These are phyloP conservation scores for Pandemis corylana DNA, from an alignment of 2,888 invertebrate genomes.

Conservation along the genomic window DNA sequence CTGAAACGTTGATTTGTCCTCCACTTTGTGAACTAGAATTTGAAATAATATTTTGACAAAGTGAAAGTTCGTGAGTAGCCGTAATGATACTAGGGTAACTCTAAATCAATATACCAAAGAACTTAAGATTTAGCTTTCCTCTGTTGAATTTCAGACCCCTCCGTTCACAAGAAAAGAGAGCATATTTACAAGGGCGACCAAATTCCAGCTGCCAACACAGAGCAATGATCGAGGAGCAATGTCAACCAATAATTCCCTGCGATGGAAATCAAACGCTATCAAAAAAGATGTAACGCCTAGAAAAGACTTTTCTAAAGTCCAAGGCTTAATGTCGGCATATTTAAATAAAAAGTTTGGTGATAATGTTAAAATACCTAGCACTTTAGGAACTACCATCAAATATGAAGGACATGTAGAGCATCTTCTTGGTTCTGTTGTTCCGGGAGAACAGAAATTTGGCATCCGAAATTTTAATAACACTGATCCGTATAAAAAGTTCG, in stretches of 20 bases:
- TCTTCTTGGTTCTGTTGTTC: not conserved
- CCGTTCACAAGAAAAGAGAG: constrained; percentile 49
- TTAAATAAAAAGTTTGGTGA: constrained; percentile 45
- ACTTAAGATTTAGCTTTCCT: not conserved
- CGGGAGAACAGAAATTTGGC: constrained; percentile 14
- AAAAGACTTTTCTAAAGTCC: constrained; percentile 61
- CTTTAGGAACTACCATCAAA: not conserved
- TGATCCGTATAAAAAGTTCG: constrained; percentile 16
- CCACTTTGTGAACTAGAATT: too few relatives aligned
- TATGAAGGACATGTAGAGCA: not conserved
- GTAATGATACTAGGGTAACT: too few relatives aligned
- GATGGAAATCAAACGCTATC: constrained; percentile 33
- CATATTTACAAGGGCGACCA: constrained; percentile 53
- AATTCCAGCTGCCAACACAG: constrained; percentile 50
- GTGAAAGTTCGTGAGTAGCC: too few relatives aligned
- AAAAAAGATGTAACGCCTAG: constrained; percentile 59
- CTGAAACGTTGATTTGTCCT: not conserved
- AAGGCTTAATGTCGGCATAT: constrained; percentile 60
- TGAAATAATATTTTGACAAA: too few relatives aligned
- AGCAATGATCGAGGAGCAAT: not conserved
- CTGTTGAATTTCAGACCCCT: constrained; percentile 1
- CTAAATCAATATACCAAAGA: too few relatives aligned
- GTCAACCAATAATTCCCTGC: not conserved
- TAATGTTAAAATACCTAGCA: constrained; percentile 10
- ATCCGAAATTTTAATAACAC: constrained; percentile 21